Evolutionary conservation across 2,797 vertebrate species (phyloP).

Genomic region (Danio choprae): DNA sequence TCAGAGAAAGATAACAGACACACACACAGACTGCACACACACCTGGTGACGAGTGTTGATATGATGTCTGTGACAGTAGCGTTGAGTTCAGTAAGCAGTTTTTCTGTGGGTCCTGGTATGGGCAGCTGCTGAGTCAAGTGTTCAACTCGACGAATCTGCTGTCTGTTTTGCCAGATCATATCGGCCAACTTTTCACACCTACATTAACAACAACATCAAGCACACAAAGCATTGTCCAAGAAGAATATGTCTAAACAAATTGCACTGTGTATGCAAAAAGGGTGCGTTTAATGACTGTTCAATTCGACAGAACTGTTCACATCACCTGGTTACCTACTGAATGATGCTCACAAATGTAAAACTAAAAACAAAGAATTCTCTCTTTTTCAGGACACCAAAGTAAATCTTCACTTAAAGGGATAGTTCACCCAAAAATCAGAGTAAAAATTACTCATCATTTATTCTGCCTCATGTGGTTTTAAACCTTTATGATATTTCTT

Average conservation of each 20-base stretch:
- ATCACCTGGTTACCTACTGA: background rate
- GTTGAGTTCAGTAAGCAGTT: slow-evolving; percentile 89
- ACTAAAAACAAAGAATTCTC: background rate
- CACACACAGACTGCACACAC: background rate
- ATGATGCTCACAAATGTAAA: background rate
- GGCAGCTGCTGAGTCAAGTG: slow-evolving; percentile 94
- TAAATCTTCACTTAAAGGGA: too few species aligned
- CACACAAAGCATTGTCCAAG: background rate
- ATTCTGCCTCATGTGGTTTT: too few species aligned
- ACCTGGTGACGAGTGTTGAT: slow-evolving; percentile 94
- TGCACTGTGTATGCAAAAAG: background rate
- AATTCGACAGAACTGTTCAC: background rate
- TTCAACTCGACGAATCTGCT: slow-evolving; percentile 89
- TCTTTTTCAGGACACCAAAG: too few species aligned
- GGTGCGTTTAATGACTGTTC: background rate
- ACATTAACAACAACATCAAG: slow-evolving; percentile 6
- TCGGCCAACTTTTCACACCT: slow-evolving; percentile 94
- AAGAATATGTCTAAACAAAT: background rate
- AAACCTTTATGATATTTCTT: too few species aligned
- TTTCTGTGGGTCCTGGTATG: slow-evolving; percentile 89
- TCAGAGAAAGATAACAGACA: background rate
- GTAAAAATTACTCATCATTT: too few species aligned
- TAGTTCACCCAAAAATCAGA: too few species aligned
- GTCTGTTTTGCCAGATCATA: slow-evolving; percentile 95
- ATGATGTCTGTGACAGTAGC: slow-evolving; percentile 92